Evolutionary conservation across 2,113 vertebrate genomes (phyloP).

Genomic region (Chaetodon trifascialis): DNA sequence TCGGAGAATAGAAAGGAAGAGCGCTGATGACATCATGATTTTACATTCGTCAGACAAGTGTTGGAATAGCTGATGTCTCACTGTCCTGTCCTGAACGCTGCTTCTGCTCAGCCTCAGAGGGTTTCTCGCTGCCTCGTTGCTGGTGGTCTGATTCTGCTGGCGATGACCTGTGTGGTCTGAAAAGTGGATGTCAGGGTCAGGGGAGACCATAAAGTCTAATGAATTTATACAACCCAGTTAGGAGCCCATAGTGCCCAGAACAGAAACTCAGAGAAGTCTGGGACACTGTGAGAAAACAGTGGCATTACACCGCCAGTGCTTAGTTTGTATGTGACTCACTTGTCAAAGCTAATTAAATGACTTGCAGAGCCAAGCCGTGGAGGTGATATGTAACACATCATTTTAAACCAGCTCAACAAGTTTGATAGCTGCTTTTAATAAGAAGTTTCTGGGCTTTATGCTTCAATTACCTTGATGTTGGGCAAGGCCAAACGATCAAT

Average conservation of each 20-base stretch:
- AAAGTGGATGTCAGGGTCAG: background rate
- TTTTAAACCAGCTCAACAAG: slow-evolving; percentile 29
- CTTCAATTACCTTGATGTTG: background rate
- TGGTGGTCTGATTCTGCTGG: slow-evolving; percentile 23
- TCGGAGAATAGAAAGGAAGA: background rate
- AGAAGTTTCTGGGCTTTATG: background rate
- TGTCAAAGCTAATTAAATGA: background rate
- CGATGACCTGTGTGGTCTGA: slow-evolving; percentile 30
- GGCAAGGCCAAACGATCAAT: background rate
- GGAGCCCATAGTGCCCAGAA: background rate
- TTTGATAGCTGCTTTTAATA: background rate
- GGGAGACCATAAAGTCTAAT: slow-evolving; percentile 7
- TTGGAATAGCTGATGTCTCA: background rate
- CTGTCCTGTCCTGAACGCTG: background rate
- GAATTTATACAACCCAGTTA: slow-evolving; percentile 5
- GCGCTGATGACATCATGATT: no score
- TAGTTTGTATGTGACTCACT: background rate
- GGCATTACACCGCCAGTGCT: background rate
- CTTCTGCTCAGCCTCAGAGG: background rate
- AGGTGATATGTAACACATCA: background rate
- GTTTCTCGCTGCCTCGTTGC: background rate
- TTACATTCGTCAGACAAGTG: background rate
- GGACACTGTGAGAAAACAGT: background rate
- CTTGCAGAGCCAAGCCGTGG: background rate
- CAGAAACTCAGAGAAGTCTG: no score